Evolutionary conservation across 2,888 invertebrate genomes (phyloP), one percentile per base, ranked within the genome.

Genomic region (Gastracanthus pulcherrimus): DNA sequence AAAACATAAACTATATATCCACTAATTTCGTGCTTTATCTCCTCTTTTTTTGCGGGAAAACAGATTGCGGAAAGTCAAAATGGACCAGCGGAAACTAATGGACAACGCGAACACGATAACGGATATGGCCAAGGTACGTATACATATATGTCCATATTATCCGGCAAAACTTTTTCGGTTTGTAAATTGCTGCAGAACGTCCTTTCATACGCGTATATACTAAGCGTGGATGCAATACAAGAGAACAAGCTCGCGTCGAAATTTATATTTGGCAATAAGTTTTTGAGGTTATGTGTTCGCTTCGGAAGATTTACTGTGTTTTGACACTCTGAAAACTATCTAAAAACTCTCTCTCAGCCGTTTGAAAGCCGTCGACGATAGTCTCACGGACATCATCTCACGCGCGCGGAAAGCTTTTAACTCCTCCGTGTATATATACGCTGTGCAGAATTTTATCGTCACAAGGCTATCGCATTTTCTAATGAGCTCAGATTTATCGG

Each of bases 21-120:
- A n/a, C n/a, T n/a, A n/a, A n/a, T n/a, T 45, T 51, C 34, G 9
- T 77, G 41, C 36, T 45, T 69, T 55, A 13, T 62, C 58, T 36
- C n/a, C 1, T 51, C 29, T 60, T 31, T 51, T 9, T 29, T 13
- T 60, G n/a, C 16, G 16, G 29, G 2, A n/a, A n/a, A n/a, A 41
- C 92, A 99, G 99, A 92, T 95, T 99, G 93, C 94, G 99, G 91
- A 98, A 99, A 94, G 99, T 99, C 84, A 99, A 99, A 94, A 98
- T 99, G 97, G 99, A 99, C 94, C 99, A 99, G 94, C 95, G 99
- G 92, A 99, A 99, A 93, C 93, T 99, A 88, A 98, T 98, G 96
- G 99, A 99, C 92, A 99, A 99, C 92, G 98, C 99, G 87, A 99
- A 98, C 90, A 99, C 99, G 82, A 97, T 99, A 92, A 98, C 99